Conservation (phyloP, 2,797 vertebrate species). For the Kryptolebias ocellatus region DNA sequence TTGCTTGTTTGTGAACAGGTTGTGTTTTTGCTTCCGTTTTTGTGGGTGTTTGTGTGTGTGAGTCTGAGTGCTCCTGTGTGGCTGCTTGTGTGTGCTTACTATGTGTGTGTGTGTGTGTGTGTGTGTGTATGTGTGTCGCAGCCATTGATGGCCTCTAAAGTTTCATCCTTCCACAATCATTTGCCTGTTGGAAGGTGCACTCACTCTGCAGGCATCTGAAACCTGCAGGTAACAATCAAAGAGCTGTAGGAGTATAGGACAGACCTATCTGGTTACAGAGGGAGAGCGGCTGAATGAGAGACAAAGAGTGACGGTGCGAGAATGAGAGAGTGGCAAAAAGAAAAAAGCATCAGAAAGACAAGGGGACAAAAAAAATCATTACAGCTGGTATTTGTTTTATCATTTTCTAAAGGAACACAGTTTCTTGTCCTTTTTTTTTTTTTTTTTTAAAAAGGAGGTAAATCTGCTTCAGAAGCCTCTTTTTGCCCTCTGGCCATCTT, state of each 20-base stretch:
- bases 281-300: conserved; percentile 70
- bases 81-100: not conserved
- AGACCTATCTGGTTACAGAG: conserved; percentile 78
- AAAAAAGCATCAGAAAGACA: conserved; percentile 52
- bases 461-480: conserved; percentile 7
- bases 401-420: conserved; percentile 23
- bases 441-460: not conserved
- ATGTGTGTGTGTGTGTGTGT: conserved; percentile 13
- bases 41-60: not conserved
- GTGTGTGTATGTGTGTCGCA: conserved; percentile 47
- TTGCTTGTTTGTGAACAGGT: not conserved
- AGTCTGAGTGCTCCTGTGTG: not conserved
- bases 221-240: conserved; percentile 84
- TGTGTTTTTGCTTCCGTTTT: not conserved
- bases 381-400: conserved; percentile 43
- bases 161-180: conserved; percentile 82
- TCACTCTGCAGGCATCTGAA: conserved; percentile 79
- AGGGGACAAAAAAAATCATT: conserved; percentile 46
- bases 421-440: not conserved
- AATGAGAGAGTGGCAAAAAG: conserved; percentile 43
- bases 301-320: conserved; percentile 69
- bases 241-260: conserved; percentile 79
- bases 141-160: conserved; percentile 73
- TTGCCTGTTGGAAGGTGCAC: conserved; percentile 80
- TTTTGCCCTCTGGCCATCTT: not conserved